Evolutionary conservation across 2,888 invertebrate species (phyloP).

Genomic region (Tribolium freemani): DNA sequence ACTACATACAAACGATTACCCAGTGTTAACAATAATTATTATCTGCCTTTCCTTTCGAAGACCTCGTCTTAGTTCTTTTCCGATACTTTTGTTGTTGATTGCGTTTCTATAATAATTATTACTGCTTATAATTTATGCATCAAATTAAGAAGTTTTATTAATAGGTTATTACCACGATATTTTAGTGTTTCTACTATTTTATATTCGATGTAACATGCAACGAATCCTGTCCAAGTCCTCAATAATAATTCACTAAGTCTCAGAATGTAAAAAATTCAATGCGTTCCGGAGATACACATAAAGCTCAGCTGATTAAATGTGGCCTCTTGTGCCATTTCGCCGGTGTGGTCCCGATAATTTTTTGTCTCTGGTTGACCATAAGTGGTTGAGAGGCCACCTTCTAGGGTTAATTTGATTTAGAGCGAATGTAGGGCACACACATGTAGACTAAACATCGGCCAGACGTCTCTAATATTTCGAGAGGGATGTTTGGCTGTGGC

Average conservation of each 20-base stretch:
- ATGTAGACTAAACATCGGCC: conserved; percentile 64
- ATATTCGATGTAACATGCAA: too few species aligned
- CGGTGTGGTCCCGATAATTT: conserved; percentile 21
- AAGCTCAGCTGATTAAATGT: background rate
- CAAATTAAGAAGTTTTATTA: background rate
- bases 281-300: too few species aligned
- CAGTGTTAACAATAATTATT: background rate
- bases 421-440: conserved; percentile 42
- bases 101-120: background rate
- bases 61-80: background rate
- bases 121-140: background rate
- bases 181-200: too few species aligned
- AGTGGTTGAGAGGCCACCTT: conserved; percentile 38
- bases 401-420: conserved; percentile 38
- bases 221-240: too few species aligned
- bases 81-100: background rate
- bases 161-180: background rate
- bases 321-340: background rate
- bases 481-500: conserved; percentile 61
- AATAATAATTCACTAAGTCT: too few species aligned
- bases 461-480: conserved; percentile 56
- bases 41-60: background rate
- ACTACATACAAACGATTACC: background rate
- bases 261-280: too few species aligned
- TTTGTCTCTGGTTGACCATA: conserved; percentile 36